Percentiles rank a stretch among this genome's conserved stretches.
Evolutionary conservation across 1,140 invertebrate genomes (phyloP).

Genomic region (Eubasilissa regina): DNA sequence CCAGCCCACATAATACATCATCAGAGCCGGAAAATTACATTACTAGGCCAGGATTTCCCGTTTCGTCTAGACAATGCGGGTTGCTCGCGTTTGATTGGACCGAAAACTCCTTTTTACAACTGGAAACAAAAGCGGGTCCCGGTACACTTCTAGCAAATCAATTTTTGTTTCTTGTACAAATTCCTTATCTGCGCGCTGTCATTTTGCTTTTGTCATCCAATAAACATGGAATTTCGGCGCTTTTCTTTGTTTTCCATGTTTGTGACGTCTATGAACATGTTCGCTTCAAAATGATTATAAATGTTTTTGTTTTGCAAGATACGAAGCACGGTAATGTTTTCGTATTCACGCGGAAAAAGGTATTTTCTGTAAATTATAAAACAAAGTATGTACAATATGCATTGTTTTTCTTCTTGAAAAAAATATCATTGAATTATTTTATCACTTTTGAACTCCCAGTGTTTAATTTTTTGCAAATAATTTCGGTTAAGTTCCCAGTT

Average conservation of each 20-base stretch:
- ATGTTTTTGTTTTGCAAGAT: not conserved
- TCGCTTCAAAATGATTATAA: constrained; percentile 17
- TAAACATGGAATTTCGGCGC: constrained; percentile 20
- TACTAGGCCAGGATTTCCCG: constrained; percentile 29
- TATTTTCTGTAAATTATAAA: no score
- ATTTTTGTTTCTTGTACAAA: constrained; percentile 33
- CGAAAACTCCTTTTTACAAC: constrained; percentile 32
- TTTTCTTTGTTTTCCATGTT: constrained; percentile 26
- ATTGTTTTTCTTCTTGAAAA: no score
- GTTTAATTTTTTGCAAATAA: no score
- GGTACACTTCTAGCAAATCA: constrained; percentile 9
- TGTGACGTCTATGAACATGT: constrained; percentile 10
- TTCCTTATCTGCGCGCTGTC: constrained; percentile 31
- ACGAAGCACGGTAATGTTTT: not conserved
- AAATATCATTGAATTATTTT: no score
- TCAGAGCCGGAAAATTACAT: constrained; percentile 38
- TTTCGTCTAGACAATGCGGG: constrained; percentile 33
- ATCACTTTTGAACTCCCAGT: no score
- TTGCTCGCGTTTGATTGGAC: constrained; percentile 8
- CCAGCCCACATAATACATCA: constrained; percentile 36
- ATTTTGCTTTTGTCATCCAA: constrained; percentile 36
- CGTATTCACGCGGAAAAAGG: not conserved
- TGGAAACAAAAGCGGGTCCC: not conserved
- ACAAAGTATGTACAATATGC: no score
- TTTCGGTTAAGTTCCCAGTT: no score